These are phyloP conservation scores for Drosophila mauritiana DNA, from an alignment of 1,140 invertebrate genomes.

Conservation along the genomic window DNA sequence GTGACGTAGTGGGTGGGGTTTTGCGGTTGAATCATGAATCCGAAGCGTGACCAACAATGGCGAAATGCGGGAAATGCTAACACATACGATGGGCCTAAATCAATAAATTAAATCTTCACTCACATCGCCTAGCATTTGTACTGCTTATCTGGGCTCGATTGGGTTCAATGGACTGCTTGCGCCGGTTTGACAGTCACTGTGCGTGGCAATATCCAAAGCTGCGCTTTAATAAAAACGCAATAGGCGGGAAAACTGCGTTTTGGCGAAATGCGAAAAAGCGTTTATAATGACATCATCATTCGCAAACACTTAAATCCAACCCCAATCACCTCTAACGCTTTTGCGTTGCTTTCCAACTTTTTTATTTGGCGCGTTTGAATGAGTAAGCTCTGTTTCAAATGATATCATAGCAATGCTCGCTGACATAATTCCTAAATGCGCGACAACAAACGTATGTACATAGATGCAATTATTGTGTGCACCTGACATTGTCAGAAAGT, in stretches of 20 bases:
- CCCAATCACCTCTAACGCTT: slow-evolving; percentile 39
- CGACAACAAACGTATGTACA: slow-evolving; percentile 19
- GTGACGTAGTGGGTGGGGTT: slow-evolving; percentile 45
- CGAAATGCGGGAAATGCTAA: slow-evolving; percentile 29
- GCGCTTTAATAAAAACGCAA: slow-evolving; percentile 24
- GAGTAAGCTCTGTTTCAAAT: slow-evolving; percentile 76
- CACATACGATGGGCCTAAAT: slow-evolving; percentile 39
- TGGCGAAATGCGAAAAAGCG: slow-evolving; percentile 19
- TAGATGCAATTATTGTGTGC: slow-evolving; percentile 47
- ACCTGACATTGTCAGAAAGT: slow-evolving; percentile 72
- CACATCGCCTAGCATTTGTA: not conserved
- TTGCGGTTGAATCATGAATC: slow-evolving; percentile 42
- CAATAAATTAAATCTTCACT: slow-evolving; percentile 52
- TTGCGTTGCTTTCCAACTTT: slow-evolving; percentile 18
- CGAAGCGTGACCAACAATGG: slow-evolving; percentile 56
- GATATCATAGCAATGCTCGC: slow-evolving; percentile 61
- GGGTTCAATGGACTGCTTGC: slow-evolving; percentile 56
- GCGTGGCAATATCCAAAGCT: not conserved
- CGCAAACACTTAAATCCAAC: slow-evolving; percentile 21
- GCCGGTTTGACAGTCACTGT: slow-evolving; percentile 19
- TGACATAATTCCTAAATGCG: slow-evolving; percentile 66
- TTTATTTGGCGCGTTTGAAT: slow-evolving; percentile 65
- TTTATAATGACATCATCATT: slow-evolving; percentile 37
- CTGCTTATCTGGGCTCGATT: slow-evolving; percentile 9
- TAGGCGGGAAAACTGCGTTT: slow-evolving; percentile 29